These are phyloP conservation scores for Erebia ligea DNA, from an alignment of 2,888 invertebrate genomes.

Conservation along the genomic window DNA sequence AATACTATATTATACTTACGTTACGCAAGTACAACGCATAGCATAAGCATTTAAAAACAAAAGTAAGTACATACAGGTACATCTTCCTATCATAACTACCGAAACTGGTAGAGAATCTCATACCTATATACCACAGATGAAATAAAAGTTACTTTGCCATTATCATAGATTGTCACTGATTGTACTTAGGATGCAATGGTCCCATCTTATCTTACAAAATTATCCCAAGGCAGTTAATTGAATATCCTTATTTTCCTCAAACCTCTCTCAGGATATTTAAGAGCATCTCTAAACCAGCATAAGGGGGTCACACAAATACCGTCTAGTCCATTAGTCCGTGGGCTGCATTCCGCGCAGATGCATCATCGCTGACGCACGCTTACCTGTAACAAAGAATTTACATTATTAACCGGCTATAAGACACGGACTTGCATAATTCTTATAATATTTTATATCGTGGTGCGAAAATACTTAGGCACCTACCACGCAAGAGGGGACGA, in stretches of 20 bases:
- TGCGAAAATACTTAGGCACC: neutral
- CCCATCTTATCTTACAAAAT: neutral
- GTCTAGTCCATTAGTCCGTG: constrained; percentile 27
- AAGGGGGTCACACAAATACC: constrained; percentile 38
- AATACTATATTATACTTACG: too few relatives aligned
- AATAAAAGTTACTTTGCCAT: too few relatives aligned
- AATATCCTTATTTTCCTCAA: constrained; percentile 20
- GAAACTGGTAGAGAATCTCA: too few relatives aligned
- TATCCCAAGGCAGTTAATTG: neutral
- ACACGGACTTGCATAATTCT: neutral
- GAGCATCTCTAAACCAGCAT: constrained; percentile 20
- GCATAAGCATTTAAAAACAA: too few relatives aligned
- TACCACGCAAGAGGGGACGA: neutral
- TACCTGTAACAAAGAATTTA: constrained; percentile 75
- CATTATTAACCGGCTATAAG: constrained; percentile 36
- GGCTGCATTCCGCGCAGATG: constrained; percentile 63
- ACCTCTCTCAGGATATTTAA: neutral
- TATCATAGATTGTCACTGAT: neutral
- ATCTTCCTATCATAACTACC: too few relatives aligned
- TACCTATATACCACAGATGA: too few relatives aligned
- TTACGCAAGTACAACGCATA: too few relatives aligned
- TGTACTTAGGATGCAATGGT: too few relatives aligned
- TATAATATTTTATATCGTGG: neutral
- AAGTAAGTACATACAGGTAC: too few relatives aligned
- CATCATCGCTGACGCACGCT: constrained; percentile 66